phyloP scores from a whole-genome alignment of 1,140 invertebrate species.

The Sarcophaga peregrina region DNA sequence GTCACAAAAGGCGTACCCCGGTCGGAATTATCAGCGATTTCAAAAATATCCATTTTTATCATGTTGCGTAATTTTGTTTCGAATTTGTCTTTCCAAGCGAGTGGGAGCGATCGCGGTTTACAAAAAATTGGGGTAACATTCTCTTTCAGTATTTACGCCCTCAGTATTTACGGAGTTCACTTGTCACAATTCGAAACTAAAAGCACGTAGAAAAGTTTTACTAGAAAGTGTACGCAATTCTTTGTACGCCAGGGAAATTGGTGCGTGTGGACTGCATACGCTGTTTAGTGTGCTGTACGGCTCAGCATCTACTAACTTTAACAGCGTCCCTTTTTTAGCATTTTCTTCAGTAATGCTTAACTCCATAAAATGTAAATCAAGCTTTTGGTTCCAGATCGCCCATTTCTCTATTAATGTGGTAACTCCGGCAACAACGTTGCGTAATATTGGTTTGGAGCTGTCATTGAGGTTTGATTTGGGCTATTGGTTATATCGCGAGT shows the following conservation, averaged over 20 bases:
- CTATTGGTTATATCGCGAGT: not conserved
- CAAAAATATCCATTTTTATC: conserved; percentile 57
- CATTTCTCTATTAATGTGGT: too few relatives aligned
- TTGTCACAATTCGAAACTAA: conserved; percentile 36
- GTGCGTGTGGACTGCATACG: too few relatives aligned
- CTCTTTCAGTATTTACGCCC: not conserved
- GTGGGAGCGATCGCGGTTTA: conserved; percentile 44
- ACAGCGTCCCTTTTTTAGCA: too few relatives aligned
- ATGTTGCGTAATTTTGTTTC: conserved; percentile 55
- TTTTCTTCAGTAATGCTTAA: conserved; percentile 10
- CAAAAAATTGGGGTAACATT: conserved; percentile 41
- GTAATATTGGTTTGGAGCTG: conserved; percentile 13
- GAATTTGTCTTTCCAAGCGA: conserved; percentile 44
- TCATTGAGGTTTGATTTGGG: not conserved
- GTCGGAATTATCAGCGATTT: conserved; percentile 53
- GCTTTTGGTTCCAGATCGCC: not conserved
- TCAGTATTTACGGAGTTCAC: conserved; percentile 29
- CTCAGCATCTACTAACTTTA: too few relatives aligned
- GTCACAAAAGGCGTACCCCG: conserved; percentile 66
- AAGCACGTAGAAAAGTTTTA: conserved; percentile 33
- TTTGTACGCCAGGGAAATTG: too few relatives aligned
- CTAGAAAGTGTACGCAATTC: too few relatives aligned
- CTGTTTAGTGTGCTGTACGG: too few relatives aligned
- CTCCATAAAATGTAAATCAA: conserved; percentile 14
- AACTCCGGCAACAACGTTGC: conserved; percentile 14